Base-by-base conservation (phyloP, 1,140 invertebrate genomes). In the Pseudachorutes palmiensis region DNA sequence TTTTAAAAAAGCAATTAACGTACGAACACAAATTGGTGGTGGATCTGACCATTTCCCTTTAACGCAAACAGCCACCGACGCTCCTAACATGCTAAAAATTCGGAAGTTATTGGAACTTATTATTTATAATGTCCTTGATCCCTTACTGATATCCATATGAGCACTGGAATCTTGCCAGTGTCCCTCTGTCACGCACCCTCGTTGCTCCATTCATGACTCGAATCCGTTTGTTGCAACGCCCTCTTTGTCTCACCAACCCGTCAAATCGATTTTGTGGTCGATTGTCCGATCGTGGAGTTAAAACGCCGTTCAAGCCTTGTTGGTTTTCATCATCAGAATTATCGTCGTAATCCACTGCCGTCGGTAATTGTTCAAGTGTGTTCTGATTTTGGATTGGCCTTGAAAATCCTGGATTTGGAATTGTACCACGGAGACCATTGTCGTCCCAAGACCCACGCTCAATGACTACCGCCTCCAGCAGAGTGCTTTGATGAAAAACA, bases 11-110 rank as follows among this genome's bases (percentile, higher is more conserved):
- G 1, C 24, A 64, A n/a, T n/a, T n/a, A 55, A 55, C 70, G 68
- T 68, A 71, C 70, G 59, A 49, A 71, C 70, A 45, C 70, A 71
- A 19, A 65, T 58, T 2, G 70, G 70, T 51, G 67, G 67, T n/a
- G 66, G 61, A 2, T 71, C 70, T 3, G 70, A 71, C 70, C 70
- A 71, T 48, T 62, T 32, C 29, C 67, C 67, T 31, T 64, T 64
- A 0, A 69, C 22, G 30, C 70, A 71, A 29, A 71, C 64, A 9
- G 67, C 67, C 32, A 57, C 45, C n/a, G 62, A 33, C 1, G 64
- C 51, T 24, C 70, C 70, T 1, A 66, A 31, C 49, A 71, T 61
- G 14, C 68, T 70, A 58, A 32, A 32, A 45, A 63, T n/a, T 41
- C 33, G 24, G 30, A 30, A 3, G 58, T 24, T 61, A 12, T 30